Base-by-base conservation (phyloP, 2,113 vertebrate species). In the Pygoscelis antarcticus region DNA sequence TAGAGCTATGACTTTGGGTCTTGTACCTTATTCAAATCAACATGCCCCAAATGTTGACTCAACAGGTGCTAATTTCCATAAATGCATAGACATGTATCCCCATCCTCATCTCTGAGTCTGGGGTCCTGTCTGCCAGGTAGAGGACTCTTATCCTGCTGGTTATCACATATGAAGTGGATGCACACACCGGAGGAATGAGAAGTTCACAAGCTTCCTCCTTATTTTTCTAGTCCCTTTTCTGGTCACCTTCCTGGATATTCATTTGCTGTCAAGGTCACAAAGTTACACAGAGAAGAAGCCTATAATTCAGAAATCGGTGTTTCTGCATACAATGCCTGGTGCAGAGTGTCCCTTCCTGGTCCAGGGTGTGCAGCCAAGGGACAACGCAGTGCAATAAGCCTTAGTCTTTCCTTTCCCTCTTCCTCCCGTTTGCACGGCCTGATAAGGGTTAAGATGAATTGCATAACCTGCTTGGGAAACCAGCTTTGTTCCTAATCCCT, bases 311-410 rank as follows among this genome's bases (percentile, higher is more conserved):
- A 74, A 90, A 25, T 2, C 1, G 5, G 7, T 29, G 15, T 64
- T 69, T 72, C 27, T 38, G 4, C 21, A 22, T 47, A 36, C 13
- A 34, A 0, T 0, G 0, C 9, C 27, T 88, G 12, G 6, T 2
- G 2, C 19, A 30, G 11, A 51, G 11, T 1, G 0, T 16, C 42
- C 10, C 22, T 86, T 65, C 5, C 13, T 21, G 3, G 8, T 23
- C 44, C 18, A n/a, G 29, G 25, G 7, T 46, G 11, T 36, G 17
- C 34, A 68, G 42, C 21, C 26, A 70, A 83, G 38, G 38, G 19
- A 40, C 25, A 30, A 11, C 3, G 7, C 3, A 17, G 22, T 34
- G 7, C 8, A 3, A 11, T 3, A 40, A 77, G 5, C 6, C 10
- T 72, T 26, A 29, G 49, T 5, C 32, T 66, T 78, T 57, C 30